A percentile compares a stretch with the other conserved stretches of the same genome.
phyloP scores from a whole-genome alignment of 2,113 vertebrate genomes.

The Ciconia boyciana region DNA sequence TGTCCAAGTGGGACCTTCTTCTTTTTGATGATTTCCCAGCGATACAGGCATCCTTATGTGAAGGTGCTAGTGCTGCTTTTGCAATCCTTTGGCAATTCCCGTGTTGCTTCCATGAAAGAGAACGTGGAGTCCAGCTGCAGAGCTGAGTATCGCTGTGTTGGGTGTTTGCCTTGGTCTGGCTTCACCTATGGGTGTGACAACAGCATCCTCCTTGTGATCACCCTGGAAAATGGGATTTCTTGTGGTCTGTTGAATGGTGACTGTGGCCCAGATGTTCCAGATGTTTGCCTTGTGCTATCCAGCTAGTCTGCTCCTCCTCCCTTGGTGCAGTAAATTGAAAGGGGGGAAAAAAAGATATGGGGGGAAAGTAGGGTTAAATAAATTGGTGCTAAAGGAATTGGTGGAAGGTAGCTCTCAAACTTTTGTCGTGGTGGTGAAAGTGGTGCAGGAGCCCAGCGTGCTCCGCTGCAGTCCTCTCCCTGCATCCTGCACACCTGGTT shows the following conservation, averaged over 20 bases:
- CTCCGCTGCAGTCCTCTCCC: fast-evolving
- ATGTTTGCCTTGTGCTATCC: background rate
- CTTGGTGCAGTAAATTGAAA: background rate
- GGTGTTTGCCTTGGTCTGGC: background rate
- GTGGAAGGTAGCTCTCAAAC: background rate
- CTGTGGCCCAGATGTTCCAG: background rate
- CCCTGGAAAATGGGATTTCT: background rate
- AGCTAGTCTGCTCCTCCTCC: background rate
- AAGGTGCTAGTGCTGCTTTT: background rate
- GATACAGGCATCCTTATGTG: background rate
- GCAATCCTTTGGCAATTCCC: background rate
- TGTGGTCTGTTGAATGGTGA: background rate
- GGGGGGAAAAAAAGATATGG: fast-evolving
- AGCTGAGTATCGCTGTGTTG: fast-evolving
- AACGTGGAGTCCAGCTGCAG: fast-evolving
- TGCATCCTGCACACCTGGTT: background rate
- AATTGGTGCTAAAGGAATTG: fast-evolving
- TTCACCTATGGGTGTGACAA: background rate
- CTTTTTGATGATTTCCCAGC: background rate
- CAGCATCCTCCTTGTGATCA: background rate
- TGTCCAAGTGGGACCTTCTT: background rate
- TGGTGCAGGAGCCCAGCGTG: background rate
- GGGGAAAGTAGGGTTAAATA: background rate
- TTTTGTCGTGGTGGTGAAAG: fast-evolving
- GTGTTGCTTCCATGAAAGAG: fast-evolving